A percentile compares a stretch with the other conserved stretches of the same genome.
Evolutionary conservation across 53 echinoderm and acorn worm species (phyloP).

Genomic region (Mesocentrotus franciscanus): DNA sequence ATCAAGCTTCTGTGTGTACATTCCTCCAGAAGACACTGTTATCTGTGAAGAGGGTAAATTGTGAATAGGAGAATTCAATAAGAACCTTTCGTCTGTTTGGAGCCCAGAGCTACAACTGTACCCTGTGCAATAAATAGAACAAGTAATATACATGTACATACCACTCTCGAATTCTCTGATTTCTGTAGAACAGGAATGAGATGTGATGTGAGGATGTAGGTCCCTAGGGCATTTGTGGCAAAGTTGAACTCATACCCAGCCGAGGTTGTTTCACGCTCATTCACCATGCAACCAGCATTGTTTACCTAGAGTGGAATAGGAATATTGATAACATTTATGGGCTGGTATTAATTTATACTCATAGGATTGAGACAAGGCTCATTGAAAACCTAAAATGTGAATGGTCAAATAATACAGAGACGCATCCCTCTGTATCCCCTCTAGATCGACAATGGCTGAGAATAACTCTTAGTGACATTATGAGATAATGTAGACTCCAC

Average conservation of each 20-base stretch:
- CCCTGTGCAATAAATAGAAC: too few species aligned
- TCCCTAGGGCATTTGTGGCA: constrained; percentile 89
- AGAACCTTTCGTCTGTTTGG: too few species aligned
- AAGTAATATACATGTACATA: constrained; percentile 26
- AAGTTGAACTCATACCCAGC: constrained; percentile 88
- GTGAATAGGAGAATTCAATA: too few species aligned
- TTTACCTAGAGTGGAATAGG: constrained; percentile 71
- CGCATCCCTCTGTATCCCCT: too few species aligned
- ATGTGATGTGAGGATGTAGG: constrained; percentile 76
- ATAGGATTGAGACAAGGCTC: too few species aligned
- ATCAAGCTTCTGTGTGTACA: constrained; percentile 89
- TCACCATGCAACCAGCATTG: constrained; percentile 94
- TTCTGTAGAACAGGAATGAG: constrained; percentile 81
- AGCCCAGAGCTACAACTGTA: too few species aligned
- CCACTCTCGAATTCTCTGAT: constrained; percentile 80
- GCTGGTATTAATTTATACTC: too few species aligned
- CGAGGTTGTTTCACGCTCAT: constrained; percentile 70
- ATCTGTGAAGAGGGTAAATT: constrained; percentile 69
- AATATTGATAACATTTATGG: not conserved
- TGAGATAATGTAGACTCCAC: too few species aligned
- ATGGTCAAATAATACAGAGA: too few species aligned
- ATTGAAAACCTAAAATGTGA: too few species aligned
- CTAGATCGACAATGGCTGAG: too few species aligned
- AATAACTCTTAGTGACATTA: too few species aligned
- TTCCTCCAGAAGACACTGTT: constrained; percentile 96